Evolutionary conservation across 2,888 invertebrate genomes (phyloP).

Genomic region (Dendrolimus houi): DNA sequence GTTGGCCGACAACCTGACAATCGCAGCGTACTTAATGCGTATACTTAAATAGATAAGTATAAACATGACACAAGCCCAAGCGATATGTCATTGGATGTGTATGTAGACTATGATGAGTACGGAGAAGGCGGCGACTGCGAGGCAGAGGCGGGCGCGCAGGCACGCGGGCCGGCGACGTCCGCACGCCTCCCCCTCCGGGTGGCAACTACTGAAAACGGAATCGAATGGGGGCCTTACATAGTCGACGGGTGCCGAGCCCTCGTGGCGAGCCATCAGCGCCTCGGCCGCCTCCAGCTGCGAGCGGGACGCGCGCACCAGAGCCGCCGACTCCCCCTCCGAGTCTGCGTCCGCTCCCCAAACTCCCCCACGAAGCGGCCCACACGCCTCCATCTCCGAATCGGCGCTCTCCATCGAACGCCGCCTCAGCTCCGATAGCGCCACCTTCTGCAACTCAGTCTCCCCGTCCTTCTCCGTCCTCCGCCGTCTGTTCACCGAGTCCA

Average conservation of each 20-base stretch:
- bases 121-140: constrained; percentile 68
- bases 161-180: constrained; percentile 44
- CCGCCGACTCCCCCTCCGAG: constrained; percentile 80
- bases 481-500: constrained; percentile 57
- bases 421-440: constrained; percentile 55
- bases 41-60: constrained; percentile 60
- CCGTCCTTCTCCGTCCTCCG: constrained; percentile 44
- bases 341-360: constrained; percentile 73
- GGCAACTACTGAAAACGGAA: constrained; percentile 53
- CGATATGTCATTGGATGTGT: constrained; percentile 65
- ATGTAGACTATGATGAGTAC: constrained; percentile 68
- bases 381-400: constrained; percentile 54
- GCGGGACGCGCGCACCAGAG: constrained; percentile 79
- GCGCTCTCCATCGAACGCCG: constrained; percentile 62
- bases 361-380: constrained; percentile 42
- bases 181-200: constrained; percentile 35
- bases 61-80: constrained; percentile 65
- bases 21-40: constrained; percentile 48
- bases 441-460: constrained; percentile 53
- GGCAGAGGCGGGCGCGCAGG: constrained; percentile 57
- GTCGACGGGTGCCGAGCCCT: constrained; percentile 63
- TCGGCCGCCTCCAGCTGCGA: constrained; percentile 79
- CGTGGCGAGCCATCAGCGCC: constrained; percentile 68
- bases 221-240: constrained; percentile 69
- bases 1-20: constrained; percentile 41